Conservation (phyloP, 2,888 invertebrate genomes). For the Melanophora roralis region DNA sequence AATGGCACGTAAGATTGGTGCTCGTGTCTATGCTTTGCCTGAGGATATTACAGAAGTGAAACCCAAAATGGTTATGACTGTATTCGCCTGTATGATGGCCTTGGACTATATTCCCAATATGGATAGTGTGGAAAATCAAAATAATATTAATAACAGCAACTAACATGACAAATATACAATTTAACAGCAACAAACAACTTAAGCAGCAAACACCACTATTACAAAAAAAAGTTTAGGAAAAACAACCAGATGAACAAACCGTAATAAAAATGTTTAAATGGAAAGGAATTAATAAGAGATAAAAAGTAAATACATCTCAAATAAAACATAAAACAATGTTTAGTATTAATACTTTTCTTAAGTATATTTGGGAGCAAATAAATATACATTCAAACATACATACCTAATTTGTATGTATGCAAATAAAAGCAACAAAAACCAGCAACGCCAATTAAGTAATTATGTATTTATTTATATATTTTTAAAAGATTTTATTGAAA, state of each 20-base stretch:
- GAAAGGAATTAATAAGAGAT: constrained; percentile 41
- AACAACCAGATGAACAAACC: constrained; percentile 47
- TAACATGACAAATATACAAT: constrained; percentile 59
- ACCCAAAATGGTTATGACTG: constrained; percentile 99
- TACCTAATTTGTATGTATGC: constrained; percentile 54
- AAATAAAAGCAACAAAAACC: constrained; percentile 27
- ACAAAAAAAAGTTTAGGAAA: constrained; percentile 28
- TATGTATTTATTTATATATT: constrained; percentile 59
- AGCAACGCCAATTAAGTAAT: constrained; percentile 60
- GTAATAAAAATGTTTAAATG: constrained; percentile 41
- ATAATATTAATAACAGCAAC: constrained; percentile 69
- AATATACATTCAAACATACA: too few relatives aligned
- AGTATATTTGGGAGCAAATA: too few relatives aligned
- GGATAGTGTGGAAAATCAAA: constrained; percentile 80
- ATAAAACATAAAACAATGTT: constrained; percentile 38
- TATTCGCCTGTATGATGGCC: constrained; percentile 99
- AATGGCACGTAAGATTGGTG: constrained; percentile 98
- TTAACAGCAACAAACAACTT: constrained; percentile 55
- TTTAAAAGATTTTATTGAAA: constrained; percentile 63
- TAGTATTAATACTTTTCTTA: too few relatives aligned
- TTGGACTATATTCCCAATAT: constrained; percentile 95
- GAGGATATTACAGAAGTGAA: constrained; percentile 99
- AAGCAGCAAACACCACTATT: constrained; percentile 42
- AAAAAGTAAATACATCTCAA: constrained; percentile 22
- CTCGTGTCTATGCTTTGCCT: constrained; percentile 97